Evolutionary conservation across 2,113 vertebrate genomes (phyloP).

Genomic region (Ictidomys tridecemlineatus): DNA sequence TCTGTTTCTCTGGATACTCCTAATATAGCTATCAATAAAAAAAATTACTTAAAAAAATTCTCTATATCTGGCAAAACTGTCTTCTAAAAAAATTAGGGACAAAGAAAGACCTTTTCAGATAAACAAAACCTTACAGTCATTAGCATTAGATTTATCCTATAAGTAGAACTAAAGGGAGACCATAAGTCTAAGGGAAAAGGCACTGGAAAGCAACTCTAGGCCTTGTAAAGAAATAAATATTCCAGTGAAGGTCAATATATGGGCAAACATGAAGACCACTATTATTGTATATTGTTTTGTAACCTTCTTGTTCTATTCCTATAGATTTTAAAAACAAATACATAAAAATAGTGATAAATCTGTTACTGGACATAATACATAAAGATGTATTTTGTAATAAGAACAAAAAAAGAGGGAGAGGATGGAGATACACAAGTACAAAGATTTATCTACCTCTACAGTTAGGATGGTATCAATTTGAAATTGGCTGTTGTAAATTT

Average conservation of each 20-base stretch:
- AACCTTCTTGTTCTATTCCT: not conserved
- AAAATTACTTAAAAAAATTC: too few relatives aligned
- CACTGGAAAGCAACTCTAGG: not conserved
- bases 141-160: not conserved
- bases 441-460: too few relatives aligned
- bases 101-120: not conserved
- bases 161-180: not conserved
- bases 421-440: not conserved
- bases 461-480: too few relatives aligned
- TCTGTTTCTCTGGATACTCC: not conserved
- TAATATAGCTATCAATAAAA: not conserved
- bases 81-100: not conserved
- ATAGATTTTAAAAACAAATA: not conserved
- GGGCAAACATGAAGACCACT: not conserved
- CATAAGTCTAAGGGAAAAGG: constrained; percentile 24
- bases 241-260: not conserved
- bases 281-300: not conserved
- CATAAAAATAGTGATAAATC: not conserved
- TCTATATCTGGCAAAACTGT: not conserved
- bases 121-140: not conserved
- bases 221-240: not conserved
- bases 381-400: not conserved
- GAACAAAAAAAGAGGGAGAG: not conserved
- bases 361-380: not conserved
- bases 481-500: too few relatives aligned